These are phyloP conservation scores for Bergia puertoricense DNA, from an alignment of 92 coral and sea anemone species.

Conservation along the genomic window DNA sequence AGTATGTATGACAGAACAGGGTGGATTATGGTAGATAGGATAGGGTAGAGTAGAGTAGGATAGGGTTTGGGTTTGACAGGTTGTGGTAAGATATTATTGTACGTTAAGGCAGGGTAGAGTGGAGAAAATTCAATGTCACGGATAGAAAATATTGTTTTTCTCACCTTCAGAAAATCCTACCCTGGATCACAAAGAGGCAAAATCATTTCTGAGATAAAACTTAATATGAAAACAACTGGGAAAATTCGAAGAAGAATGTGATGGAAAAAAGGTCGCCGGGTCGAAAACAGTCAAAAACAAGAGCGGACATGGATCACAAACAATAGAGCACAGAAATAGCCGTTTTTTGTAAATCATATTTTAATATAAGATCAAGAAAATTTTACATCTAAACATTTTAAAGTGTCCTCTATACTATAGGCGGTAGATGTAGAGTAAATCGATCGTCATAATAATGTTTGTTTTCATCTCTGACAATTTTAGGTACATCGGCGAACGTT, in stretches of 20 bases:
- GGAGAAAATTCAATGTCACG: background rate
- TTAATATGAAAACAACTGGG: background rate
- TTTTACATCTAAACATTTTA: background rate
- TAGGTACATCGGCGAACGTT: constrained; percentile 31
- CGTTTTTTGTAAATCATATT: no score
- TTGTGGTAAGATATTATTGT: no score
- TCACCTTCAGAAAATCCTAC: background rate
- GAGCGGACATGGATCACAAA: background rate
- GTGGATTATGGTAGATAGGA: no score
- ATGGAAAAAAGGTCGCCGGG: background rate
- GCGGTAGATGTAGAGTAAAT: constrained; percentile 17
- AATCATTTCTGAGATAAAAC: background rate
- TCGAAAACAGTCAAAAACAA: background rate
- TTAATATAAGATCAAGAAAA: background rate
- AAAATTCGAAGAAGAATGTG: background rate
- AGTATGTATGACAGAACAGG: no score
- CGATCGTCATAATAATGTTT: constrained; percentile 22
- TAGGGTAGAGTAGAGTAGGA: no score
- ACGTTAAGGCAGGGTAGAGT: background rate
- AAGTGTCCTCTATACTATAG: background rate
- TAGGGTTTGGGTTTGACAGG: no score
- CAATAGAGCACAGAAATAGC: no score
- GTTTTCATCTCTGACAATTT: constrained; percentile 27
- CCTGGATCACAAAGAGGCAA: background rate
- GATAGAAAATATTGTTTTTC: background rate